A percentile compares a stretch with the other conserved stretches of the same genome.
Evolutionary conservation across 2,113 vertebrate species (phyloP).

Genomic region (Alces alces): DNA sequence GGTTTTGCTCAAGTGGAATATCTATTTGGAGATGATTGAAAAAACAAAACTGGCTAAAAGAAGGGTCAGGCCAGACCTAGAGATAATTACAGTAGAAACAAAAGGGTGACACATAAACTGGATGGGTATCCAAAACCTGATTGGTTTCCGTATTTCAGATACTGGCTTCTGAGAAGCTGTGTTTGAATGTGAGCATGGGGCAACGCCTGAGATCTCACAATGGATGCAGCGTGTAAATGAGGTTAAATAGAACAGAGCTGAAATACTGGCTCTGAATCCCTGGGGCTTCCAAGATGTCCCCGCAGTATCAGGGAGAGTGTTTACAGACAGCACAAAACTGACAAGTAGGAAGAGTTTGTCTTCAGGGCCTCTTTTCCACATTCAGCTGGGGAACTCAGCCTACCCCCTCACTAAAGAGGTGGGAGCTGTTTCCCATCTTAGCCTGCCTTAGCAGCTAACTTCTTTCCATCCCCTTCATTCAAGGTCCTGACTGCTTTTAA

Average conservation of each 20-base stretch:
- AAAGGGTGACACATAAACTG: neutral
- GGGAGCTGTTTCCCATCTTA: neutral
- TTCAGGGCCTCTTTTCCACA: neutral
- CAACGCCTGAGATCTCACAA: neutral
- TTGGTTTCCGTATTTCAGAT: neutral
- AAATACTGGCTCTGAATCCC: neutral
- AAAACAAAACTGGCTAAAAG: slow-evolving; percentile 34
- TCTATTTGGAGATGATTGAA: slow-evolving; percentile 31
- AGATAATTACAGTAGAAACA: neutral
- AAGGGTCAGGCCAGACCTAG: neutral
- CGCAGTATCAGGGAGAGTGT: neutral
- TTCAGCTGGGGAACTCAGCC: neutral
- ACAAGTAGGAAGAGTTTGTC: neutral
- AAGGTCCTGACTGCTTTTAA: neutral
- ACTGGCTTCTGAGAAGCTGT: neutral
- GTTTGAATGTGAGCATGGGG: neutral
- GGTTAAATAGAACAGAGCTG: neutral
- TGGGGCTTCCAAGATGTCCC: neutral
- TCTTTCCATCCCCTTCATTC: neutral
- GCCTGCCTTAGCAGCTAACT: neutral
- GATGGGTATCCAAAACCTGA: neutral
- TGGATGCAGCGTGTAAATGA: neutral
- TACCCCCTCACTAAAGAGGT: neutral
- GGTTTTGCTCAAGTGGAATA: slow-evolving; percentile 42
- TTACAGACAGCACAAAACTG: neutral